Percentiles rank a stretch among this genome's conserved stretches.
Evolutionary conservation across 2,797 vertebrate genomes (phyloP).

Genomic region (Gallinago stenura): DNA sequence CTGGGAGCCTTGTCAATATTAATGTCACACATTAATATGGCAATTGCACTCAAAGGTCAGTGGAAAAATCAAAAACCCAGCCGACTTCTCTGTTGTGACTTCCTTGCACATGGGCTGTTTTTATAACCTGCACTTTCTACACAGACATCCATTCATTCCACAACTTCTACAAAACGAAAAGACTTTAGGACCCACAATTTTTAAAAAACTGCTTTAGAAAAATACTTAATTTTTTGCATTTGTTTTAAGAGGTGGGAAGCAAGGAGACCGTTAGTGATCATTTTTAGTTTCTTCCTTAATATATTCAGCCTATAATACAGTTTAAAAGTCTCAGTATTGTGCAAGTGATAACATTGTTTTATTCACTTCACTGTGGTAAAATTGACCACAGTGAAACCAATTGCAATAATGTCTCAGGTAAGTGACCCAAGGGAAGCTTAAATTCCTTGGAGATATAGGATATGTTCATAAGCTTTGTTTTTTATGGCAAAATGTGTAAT

Average conservation of each 20-base stretch:
- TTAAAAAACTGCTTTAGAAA: background rate
- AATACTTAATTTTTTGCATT: background rate
- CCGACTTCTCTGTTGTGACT: background rate
- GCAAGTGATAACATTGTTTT: background rate
- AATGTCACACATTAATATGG: background rate
- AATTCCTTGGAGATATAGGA: background rate
- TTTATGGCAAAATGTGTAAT: background rate
- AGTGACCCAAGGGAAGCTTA: background rate
- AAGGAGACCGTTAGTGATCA: background rate
- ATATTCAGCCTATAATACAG: background rate
- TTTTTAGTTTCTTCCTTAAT: background rate
- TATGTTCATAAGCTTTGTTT: background rate
- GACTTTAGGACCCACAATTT: background rate
- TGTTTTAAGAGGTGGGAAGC: background rate
- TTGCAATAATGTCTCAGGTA: background rate
- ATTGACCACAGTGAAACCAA: background rate
- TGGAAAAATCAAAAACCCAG: background rate
- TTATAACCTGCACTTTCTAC: background rate
- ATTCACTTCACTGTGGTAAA: background rate
- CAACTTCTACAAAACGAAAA: background rate
- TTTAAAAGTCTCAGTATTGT: background rate
- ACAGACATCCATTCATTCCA: background rate
- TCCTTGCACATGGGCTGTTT: background rate
- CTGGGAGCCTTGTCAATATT: slow-evolving; percentile 15
- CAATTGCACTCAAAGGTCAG: slow-evolving; percentile 19